Base-by-base conservation (phyloP, 2,113 vertebrate species). In the Balaeniceps rex region DNA sequence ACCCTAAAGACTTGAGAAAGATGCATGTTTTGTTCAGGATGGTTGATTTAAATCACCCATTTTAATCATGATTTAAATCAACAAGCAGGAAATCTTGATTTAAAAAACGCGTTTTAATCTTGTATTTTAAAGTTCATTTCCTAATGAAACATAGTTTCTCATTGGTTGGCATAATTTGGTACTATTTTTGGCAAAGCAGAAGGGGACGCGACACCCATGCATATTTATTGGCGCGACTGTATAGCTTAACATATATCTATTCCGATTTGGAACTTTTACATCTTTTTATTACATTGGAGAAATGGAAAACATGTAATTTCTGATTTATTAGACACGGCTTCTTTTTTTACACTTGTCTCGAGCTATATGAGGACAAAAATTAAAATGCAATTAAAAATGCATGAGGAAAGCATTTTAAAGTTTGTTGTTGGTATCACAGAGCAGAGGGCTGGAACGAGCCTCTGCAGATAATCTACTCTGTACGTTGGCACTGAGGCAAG, bases 41-140 rank as follows among this genome's bases (percentile, higher is more conserved):
- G 55, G 71, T 60, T 97, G 95, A 97, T 97, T 94, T 97, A 86
- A 96, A 90, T 90, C 92, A 68, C 86, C 72, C 83, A 38, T 92
- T 94, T 96, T 97, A 97, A 97, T 97, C 95, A 97, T 94, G 95
- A 75, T 92, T 95, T 88, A 93, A 97, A 97, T 97, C 95, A 97
- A 92, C 94, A 60, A 92, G 95, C 96, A 97, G 95, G 97, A 97
- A 97, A 97, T 95, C 95, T 96, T 96, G 96, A 97, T 97, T 96
- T 97, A 70, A 97, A 96, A 94, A 86, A 6, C 90, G 86, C 4
- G 0, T 96, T 97, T 97, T 97, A 96, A 97, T 97, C 92, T 94
- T 54, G 92, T 96, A 63, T 96, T 97, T 97, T 93, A 96, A 97
- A 97, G 96, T 96, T 97, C 96, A 97, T 81, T 97, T 95, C 97